These are phyloP conservation scores for Chanos chanos DNA, from an alignment of 2,797 vertebrate species.

Conservation along the genomic window DNA sequence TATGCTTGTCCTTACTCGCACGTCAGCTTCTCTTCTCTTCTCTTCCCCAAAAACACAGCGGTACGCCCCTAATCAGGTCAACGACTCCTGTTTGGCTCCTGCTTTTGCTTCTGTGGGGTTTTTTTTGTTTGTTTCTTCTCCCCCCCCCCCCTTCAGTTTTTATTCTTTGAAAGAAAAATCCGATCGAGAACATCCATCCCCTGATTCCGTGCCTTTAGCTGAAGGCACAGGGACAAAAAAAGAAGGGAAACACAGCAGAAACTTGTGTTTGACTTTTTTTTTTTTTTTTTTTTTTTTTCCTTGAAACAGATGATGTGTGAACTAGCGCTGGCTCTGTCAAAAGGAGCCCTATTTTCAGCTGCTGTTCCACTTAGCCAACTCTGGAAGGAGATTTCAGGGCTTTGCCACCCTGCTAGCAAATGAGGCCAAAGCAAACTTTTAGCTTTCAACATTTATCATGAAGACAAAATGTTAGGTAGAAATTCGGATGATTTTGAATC, in stretches of 20 bases:
- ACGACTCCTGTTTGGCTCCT: too few relatives aligned
- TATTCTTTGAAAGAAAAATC: too few relatives aligned
- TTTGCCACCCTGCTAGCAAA: slow-evolving; percentile 16
- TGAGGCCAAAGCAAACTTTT: slow-evolving; percentile 34
- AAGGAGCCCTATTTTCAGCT: slow-evolving; percentile 64
- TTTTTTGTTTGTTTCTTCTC: too few relatives aligned
- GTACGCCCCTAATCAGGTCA: too few relatives aligned
- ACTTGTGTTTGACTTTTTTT: neutral
- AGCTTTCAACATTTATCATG: slow-evolving; percentile 7
- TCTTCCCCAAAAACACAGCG: too few relatives aligned
- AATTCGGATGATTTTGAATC: neutral
- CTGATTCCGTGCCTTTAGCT: too few relatives aligned
- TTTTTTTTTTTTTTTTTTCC: neutral
- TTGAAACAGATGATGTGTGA: neutral
- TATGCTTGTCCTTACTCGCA: too few relatives aligned
- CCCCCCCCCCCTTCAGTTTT: too few relatives aligned
- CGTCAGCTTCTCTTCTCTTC: too few relatives aligned
- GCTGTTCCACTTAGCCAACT: slow-evolving; percentile 65
- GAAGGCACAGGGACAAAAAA: too few relatives aligned
- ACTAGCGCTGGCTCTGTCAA: slow-evolving; percentile 23
- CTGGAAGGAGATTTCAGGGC: slow-evolving; percentile 40
- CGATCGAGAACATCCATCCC: too few relatives aligned
- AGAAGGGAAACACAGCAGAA: neutral
- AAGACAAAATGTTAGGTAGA: neutral
- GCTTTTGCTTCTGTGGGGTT: too few relatives aligned